Conservation (phyloP, 2,113 vertebrate species). For the Alouatta palliata region DNA sequence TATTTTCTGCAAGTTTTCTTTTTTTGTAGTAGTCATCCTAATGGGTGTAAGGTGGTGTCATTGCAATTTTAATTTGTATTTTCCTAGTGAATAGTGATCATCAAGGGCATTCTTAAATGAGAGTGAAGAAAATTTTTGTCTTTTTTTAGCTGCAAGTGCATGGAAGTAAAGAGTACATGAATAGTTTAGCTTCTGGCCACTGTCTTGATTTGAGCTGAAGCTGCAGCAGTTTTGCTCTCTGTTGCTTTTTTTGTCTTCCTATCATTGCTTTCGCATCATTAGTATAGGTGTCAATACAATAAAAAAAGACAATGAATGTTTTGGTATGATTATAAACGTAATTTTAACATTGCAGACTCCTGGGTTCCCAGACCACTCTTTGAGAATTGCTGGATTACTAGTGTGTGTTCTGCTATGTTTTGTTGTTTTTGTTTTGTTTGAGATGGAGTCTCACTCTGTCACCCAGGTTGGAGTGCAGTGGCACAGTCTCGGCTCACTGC, state of each 20-base stretch:
- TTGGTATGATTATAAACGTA: background rate
- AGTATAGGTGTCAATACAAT: background rate
- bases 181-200: background rate
- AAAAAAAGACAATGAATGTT: background rate
- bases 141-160: background rate
- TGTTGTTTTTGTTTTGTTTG: background rate
- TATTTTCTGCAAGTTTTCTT: background rate
- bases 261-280: background rate
- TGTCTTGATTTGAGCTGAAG: background rate
- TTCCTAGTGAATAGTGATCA: background rate
- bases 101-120: constrained; percentile 3
- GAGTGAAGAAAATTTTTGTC: background rate
- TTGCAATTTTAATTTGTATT: background rate
- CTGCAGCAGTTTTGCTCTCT: background rate
- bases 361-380: background rate
- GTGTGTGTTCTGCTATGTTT: background rate
- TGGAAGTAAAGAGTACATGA: background rate
- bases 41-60: background rate
- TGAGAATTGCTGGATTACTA: background rate
- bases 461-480: too few relatives aligned
- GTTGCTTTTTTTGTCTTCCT: background rate
- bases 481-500: too few relatives aligned
- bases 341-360: background rate
- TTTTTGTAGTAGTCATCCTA: background rate
- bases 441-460: too few relatives aligned